Percentiles rank a stretch among this genome's conserved stretches.
phyloP scores from a whole-genome alignment of 92 coral and sea anemone species.

The Phymanthus crucifer region DNA sequence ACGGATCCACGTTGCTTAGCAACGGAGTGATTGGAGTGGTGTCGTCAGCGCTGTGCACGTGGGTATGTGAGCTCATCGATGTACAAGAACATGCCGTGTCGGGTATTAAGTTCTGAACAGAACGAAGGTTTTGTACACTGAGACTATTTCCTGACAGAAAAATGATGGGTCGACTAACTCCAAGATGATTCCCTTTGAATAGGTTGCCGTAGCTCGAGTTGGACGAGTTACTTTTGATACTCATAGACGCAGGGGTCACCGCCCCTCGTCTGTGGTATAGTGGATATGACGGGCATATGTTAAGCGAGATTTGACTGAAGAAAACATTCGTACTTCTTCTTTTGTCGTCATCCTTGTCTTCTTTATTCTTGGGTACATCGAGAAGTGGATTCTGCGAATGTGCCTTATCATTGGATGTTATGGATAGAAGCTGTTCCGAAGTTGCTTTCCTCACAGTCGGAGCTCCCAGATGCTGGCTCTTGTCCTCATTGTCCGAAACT shows the following conservation, averaged over 20 bases:
- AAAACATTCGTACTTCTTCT: constrained; percentile 13
- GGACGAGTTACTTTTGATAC: constrained; percentile 82
- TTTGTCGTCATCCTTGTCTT: neutral
- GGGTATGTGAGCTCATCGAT: constrained; percentile 50
- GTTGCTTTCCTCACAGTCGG: constrained; percentile 63
- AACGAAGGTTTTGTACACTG: constrained; percentile 50
- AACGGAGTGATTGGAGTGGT: constrained; percentile 39
- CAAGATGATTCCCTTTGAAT: constrained; percentile 57
- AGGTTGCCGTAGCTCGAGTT: constrained; percentile 70
- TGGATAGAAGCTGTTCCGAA: constrained; percentile 46
- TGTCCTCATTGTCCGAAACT: constrained; percentile 17
- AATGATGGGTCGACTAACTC: constrained; percentile 70
- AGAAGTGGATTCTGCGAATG: constrained; percentile 21
- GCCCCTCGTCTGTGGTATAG: constrained; percentile 91
- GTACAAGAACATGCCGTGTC: constrained; percentile 69
- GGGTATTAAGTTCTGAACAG: constrained; percentile 55
- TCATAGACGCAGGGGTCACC: constrained; percentile 89
- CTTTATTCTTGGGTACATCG: constrained; percentile 18
- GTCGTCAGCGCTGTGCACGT: constrained; percentile 50
- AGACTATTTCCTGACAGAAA: constrained; percentile 64
- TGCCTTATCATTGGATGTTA: constrained; percentile 9
- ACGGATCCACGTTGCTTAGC: constrained; percentile 35
- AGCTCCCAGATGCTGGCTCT: constrained; percentile 35
- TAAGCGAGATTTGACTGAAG: constrained; percentile 32
- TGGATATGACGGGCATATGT: constrained; percentile 66